Evolutionary conservation across 2,113 vertebrate genomes (phyloP).

Genomic region (Poeciliopsis turrubarensis): DNA sequence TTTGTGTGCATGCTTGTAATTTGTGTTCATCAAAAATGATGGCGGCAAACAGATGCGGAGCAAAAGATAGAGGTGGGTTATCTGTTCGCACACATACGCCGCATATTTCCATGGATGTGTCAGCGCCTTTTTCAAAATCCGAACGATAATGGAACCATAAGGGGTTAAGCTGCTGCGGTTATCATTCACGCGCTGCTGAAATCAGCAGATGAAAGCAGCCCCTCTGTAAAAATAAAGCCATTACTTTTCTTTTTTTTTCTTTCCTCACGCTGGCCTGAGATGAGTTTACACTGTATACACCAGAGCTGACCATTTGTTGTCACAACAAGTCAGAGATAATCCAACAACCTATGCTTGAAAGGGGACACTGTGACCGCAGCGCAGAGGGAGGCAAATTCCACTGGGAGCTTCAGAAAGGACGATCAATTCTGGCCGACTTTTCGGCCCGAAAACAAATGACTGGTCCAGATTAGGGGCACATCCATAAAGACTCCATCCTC

Average conservation of each 20-base stretch:
- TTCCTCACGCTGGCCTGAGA: not conserved
- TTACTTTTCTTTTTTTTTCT: conserved; percentile 2
- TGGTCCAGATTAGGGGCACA: conserved; percentile 26
- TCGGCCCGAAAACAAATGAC: conserved; percentile 39
- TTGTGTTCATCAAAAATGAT: conserved; percentile 20
- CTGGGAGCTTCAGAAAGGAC: conserved; percentile 9
- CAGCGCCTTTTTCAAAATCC: not conserved
- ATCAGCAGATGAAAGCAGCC: conserved; percentile 7
- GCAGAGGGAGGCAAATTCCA: conserved; percentile 46
- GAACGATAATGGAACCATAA: not conserved
- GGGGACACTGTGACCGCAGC: conserved; percentile 38
- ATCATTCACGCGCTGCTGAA: not conserved
- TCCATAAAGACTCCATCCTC: conserved; percentile 33
- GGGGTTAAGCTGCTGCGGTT: not conserved
- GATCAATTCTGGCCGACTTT: conserved; percentile 12
- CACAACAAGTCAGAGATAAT: conserved; percentile 63
- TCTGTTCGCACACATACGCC: not conserved
- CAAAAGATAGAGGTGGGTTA: conserved; percentile 34
- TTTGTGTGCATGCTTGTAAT: conserved; percentile 31
- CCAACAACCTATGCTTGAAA: conserved; percentile 53
- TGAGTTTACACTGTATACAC: conserved; percentile 69
- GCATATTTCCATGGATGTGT: conserved; percentile 28
- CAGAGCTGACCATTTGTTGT: conserved; percentile 56
- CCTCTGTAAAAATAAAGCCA: not conserved
- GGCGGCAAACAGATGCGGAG: not conserved